Evolutionary conservation across 2,113 vertebrate species (phyloP), one percentile per base, ranked within the genome.

Genomic region (Microtus richardsoni): DNA sequence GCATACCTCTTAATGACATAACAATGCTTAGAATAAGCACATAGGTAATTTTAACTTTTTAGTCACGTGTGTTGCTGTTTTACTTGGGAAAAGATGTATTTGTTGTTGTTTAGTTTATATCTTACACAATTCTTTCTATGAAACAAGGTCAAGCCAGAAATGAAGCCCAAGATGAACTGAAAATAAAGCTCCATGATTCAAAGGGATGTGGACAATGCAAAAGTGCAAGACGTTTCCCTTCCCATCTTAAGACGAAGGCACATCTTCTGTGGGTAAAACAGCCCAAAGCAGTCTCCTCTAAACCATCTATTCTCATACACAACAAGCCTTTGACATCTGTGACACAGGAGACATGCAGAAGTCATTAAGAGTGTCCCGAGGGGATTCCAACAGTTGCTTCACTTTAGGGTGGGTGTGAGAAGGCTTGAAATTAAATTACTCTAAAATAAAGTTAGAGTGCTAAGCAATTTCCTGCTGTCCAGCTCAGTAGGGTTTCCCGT

Each of bases 401-500:
- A 98, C 95, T 99, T 98, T 98, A 98, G 98, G 98, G 96, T 99
- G 98, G 99, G 98, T 99, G 98, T 98, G 97, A 99, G 98, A 98
- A 98, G 97, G 98, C 98, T 99, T 99, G 99, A 99, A 99, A 99
- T 99, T 99, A 99, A 99, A 99, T 99, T 99, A 99, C 98, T 99
- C 98, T 98, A 99, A 99, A 99, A 99, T 99, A 99, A 99, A 99
- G 99, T 99, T 99, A 98, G 93, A 98, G 92, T 98, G 97, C 98
- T 98, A 97, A 98, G 98, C 98, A 98, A 99, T 99, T 99, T 98
- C 98, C 99, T 99, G 99, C 99, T 99, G 82, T 99, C 99, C 96
- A 52, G 98, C 98, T 97, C 98, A 98, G 98, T 98, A 98, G 98
- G 98, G 99, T 99, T 99, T 99, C 99, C 99, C 99, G 99, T 99